Evolutionary conservation across 2,113 vertebrate genomes (phyloP).

Genomic region (Anarhynchus alexandrinus): DNA sequence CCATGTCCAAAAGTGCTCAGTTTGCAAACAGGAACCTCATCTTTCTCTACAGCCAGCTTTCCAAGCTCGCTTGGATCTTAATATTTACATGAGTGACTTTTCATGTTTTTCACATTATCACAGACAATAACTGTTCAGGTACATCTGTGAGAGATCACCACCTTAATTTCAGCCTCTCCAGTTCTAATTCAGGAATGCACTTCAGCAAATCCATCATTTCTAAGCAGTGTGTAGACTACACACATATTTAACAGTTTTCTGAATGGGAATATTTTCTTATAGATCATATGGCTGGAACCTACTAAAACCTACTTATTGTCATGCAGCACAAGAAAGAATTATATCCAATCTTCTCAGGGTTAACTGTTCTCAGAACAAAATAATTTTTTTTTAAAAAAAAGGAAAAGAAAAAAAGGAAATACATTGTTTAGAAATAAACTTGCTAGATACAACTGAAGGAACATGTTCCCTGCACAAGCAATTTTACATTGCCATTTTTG

Average conservation of each 20-base stretch:
- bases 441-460: background rate
- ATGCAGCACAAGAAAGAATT: background rate
- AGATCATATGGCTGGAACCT: background rate
- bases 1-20: background rate
- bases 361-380: background rate
- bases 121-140: background rate
- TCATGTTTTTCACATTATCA: background rate
- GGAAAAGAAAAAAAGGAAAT: background rate
- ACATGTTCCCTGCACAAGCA: background rate
- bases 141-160: background rate
- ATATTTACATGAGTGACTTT: background rate
- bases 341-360: background rate
- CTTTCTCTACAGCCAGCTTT: background rate
- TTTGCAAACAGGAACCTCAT: background rate
- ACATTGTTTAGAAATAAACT: background rate
- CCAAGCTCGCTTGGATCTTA: background rate
- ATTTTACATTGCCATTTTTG: background rate
- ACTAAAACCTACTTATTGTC: background rate
- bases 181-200: background rate
- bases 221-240: background rate
- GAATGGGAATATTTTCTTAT: background rate
- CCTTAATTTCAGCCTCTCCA: background rate
- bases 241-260: background rate
- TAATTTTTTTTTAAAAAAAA: no score
- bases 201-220: conserved; percentile 11